phyloP scores from a whole-genome alignment of 1,140 invertebrate genomes.

The Nebria ingens region DNA sequence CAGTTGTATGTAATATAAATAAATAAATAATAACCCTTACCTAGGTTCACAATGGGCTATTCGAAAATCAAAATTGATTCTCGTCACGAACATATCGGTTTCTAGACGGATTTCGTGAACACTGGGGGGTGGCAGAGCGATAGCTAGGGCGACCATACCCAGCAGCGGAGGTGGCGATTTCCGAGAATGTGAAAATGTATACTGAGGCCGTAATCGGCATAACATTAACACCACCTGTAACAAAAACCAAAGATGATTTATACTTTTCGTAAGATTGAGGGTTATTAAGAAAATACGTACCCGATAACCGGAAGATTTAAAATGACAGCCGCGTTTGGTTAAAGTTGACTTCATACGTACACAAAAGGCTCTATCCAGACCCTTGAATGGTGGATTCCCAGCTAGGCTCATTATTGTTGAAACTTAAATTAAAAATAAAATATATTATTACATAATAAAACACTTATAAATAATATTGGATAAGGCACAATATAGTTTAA shows the following conservation, averaged over 20 bases:
- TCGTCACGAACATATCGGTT: constrained; percentile 92
- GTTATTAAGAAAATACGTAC: constrained; percentile 49
- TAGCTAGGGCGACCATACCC: constrained; percentile 89
- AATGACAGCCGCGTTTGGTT: constrained; percentile 94
- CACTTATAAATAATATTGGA: constrained; percentile 5
- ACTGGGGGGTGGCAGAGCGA: constrained; percentile 88
- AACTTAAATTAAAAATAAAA: constrained; percentile 45
- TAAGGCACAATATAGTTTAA: no score
- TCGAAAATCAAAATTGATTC: constrained; percentile 90
- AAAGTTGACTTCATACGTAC: constrained; percentile 96
- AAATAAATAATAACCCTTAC: constrained; percentile 54
- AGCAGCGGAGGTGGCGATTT: constrained; percentile 75
- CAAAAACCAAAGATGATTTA: constrained; percentile 18
- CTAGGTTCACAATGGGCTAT: constrained; percentile 95
- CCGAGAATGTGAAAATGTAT: constrained; percentile 78
- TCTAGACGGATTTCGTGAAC: constrained; percentile 94
- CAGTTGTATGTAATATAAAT: background rate
- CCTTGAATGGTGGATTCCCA: constrained; percentile 65
- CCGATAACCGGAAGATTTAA: constrained; percentile 95
- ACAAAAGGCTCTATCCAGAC: constrained; percentile 87
- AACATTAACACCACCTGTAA: constrained; percentile 83
- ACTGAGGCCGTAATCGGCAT: constrained; percentile 81
- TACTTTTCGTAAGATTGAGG: constrained; percentile 14
- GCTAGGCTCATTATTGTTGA: constrained; percentile 76
- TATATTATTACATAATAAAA: constrained; percentile 7